phyloP scores from a whole-genome alignment of 2,797 vertebrate species.

The Epinephelus malabaricus region DNA sequence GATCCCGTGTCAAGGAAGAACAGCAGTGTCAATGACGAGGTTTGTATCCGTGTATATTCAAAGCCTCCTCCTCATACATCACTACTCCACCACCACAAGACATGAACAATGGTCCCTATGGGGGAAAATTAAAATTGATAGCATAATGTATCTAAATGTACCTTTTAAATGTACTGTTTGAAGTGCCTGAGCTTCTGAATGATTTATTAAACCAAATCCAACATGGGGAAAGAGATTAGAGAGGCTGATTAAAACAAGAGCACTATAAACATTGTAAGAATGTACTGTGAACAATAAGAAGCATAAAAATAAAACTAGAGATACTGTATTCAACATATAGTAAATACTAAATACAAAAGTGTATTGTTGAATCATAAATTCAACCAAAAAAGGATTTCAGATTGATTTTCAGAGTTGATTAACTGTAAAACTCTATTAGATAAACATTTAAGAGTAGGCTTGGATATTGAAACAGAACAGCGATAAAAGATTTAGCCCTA shows the following conservation, averaged over 20 bases:
- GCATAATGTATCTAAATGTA: not conserved
- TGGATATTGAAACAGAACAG: not conserved
- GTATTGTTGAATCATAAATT: not conserved
- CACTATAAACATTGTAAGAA: not conserved
- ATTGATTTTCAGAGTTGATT: not conserved
- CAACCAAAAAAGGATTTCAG: too few species aligned
- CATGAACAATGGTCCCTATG: accelerated
- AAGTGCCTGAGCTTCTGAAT: too few species aligned
- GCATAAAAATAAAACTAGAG: not conserved
- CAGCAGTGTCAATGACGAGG: constrained; percentile 82
- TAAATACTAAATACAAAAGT: too few species aligned
- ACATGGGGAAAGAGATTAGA: too few species aligned
- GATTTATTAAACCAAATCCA: not conserved
- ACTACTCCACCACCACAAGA: not conserved
- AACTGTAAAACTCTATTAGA: not conserved
- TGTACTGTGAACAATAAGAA: not conserved
- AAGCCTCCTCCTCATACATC: not conserved
- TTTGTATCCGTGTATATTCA: constrained; percentile 60
- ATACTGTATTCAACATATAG: too few species aligned
- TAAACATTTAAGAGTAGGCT: not conserved
- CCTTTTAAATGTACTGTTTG: not conserved
- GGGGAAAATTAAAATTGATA: not conserved
- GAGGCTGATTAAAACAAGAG: not conserved
- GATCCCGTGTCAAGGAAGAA: constrained; percentile 92
- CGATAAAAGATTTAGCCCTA: not conserved